phyloP scores from a whole-genome alignment of 2,113 vertebrate genomes.

The Sciurus niger region DNA sequence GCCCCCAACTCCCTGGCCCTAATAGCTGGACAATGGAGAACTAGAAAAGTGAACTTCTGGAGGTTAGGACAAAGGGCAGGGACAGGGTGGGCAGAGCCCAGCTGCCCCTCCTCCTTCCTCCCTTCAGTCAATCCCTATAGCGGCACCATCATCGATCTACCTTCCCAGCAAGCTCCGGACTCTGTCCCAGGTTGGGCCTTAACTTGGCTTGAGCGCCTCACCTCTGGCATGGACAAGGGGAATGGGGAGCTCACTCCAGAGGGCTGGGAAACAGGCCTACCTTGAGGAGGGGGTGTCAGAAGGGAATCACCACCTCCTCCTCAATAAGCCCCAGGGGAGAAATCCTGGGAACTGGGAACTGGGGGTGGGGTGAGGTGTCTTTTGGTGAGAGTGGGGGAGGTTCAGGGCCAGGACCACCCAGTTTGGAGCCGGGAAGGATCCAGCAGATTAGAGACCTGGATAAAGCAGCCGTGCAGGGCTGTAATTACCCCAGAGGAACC shows the following conservation, averaged over 20 bases:
- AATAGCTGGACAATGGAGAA: constrained; percentile 71
- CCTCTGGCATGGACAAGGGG: neutral
- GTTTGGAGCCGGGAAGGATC: constrained; percentile 62
- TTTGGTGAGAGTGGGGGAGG: neutral
- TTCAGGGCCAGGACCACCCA: constrained; percentile 78
- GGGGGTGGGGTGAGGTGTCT: neutral
- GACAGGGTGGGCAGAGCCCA: constrained; percentile 51
- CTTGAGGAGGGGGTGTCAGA: neutral
- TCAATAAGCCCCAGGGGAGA: neutral
- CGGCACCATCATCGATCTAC: constrained; percentile 71
- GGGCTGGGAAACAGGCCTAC: neutral
- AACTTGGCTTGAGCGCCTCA: constrained; percentile 70
- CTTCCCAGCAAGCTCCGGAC: constrained; percentile 70
- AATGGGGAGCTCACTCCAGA: neutral
- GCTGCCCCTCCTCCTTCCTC: constrained; percentile 37
- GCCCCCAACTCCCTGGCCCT: constrained; percentile 28
- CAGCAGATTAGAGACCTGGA: constrained; percentile 80
- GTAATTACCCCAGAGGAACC: constrained; percentile 76
- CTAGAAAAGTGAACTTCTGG: constrained; percentile 64
- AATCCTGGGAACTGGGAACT: neutral
- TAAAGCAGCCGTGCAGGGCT: constrained; percentile 62
- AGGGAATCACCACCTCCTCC: neutral
- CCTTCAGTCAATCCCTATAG: constrained; percentile 35
- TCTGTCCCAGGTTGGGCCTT: neutral
- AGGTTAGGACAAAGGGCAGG: constrained; percentile 78